Percentiles rank a stretch among this genome's conserved stretches.
phyloP scores from a whole-genome alignment of 2,797 vertebrate species.

The Chelonia mydas region DNA sequence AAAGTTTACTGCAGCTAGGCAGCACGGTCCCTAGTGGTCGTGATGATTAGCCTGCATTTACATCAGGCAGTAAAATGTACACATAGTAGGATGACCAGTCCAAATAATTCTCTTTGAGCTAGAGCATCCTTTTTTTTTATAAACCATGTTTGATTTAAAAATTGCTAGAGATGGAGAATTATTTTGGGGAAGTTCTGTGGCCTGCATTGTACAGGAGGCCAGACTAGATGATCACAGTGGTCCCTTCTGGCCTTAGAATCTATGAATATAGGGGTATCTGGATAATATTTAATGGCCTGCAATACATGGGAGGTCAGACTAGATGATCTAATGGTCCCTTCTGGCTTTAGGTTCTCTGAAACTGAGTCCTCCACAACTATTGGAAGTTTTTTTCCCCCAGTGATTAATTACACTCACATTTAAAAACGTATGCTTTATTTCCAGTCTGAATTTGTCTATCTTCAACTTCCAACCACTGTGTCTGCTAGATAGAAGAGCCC shows the following conservation, averaged over 20 bases:
- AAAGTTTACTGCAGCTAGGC: not conserved
- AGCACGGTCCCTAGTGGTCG: not conserved
- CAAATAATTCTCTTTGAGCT: not conserved
- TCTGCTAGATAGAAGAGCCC: not conserved
- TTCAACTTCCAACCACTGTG: not conserved
- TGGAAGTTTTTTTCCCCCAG: not conserved
- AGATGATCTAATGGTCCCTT: not conserved
- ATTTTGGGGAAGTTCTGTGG: not conserved
- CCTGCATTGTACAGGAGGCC: not conserved
- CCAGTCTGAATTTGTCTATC: not conserved
- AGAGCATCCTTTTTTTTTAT: not conserved
- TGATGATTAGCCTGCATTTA: not conserved
- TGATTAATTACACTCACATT: not conserved
- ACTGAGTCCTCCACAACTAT: not conserved
- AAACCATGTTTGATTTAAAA: not conserved
- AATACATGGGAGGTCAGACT: no score
- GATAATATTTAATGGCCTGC: no score
- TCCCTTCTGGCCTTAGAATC: not conserved
- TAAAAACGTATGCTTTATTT: not conserved
- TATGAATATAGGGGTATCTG: not conserved
- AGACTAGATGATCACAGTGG: not conserved
- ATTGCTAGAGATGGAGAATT: not conserved
- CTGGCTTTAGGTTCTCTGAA: not conserved
- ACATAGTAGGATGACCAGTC: not conserved
- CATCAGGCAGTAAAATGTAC: not conserved